Conservation (phyloP, 2,888 invertebrate genomes). For the Hololepta plana region DNA sequence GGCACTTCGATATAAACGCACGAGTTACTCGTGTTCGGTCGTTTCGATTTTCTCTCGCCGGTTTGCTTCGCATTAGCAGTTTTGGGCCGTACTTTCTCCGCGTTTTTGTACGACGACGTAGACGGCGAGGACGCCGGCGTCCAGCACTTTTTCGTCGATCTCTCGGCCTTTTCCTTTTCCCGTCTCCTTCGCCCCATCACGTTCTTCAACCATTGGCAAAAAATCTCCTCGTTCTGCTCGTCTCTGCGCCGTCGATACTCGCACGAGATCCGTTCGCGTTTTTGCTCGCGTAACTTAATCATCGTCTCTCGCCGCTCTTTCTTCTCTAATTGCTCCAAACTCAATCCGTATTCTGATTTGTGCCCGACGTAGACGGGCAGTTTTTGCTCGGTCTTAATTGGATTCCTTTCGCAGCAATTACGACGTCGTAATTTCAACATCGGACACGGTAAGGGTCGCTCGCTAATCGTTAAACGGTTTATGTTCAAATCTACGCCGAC, state of each 20-base stretch:
- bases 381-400: constrained; percentile 21
- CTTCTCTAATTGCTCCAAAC: constrained; percentile 27
- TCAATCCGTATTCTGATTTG: constrained; percentile 34
- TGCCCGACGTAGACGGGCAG: constrained; percentile 33
- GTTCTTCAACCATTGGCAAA: constrained; percentile 32
- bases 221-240: constrained; percentile 32
- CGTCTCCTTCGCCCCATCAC: constrained; percentile 14
- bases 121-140: constrained; percentile 6
- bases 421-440: constrained; percentile 21
- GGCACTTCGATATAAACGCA: constrained; percentile 23
- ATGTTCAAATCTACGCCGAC: constrained; percentile 19
- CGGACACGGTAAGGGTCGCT: constrained; percentile 19
- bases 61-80: too few relatives aligned
- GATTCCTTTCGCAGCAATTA: constrained; percentile 26
- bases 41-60: constrained; percentile 13
- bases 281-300: constrained; percentile 25
- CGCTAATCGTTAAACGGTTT: constrained; percentile 18
- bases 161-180: constrained; percentile 6
- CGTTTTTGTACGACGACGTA: constrained; percentile 6
- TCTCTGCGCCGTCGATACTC: constrained; percentile 20
- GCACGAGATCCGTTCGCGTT: constrained; percentile 26
- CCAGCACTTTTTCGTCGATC: constrained; percentile 5
- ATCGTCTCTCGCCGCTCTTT: constrained; percentile 24
- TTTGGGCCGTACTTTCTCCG: constrained; percentile 16
- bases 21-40: constrained; percentile 19